These are phyloP conservation scores for Bostrychus sinensis DNA, from an alignment of 2,113 vertebrate species.

Conservation along the genomic window DNA sequence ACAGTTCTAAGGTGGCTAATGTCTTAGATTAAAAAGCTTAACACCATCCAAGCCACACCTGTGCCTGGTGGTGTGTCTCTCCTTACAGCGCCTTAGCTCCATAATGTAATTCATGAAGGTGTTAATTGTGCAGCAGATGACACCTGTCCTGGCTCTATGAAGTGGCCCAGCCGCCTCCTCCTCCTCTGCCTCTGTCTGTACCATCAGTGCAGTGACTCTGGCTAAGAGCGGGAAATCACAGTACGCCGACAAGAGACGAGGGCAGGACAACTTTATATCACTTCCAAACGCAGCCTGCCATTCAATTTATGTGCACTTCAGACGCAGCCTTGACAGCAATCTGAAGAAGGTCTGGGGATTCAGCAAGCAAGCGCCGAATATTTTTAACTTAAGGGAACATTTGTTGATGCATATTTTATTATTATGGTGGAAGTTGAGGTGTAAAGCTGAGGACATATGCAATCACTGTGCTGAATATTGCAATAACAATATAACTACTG, in stretches of 20 bases:
- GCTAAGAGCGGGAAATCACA: constrained; percentile 7
- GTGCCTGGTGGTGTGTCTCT: constrained; percentile 21
- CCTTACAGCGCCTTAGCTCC: constrained; percentile 36
- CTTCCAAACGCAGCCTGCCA: constrained; percentile 10
- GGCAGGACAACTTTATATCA: constrained; percentile 28
- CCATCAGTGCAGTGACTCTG: constrained; percentile 61
- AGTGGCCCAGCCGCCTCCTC: constrained; percentile 41
- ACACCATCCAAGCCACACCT: constrained; percentile 14
- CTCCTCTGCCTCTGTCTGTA: constrained; percentile 32
- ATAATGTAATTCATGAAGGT: constrained; percentile 55
- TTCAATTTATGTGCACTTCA: constrained; percentile 18
- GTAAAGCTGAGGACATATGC: constrained; percentile 24
- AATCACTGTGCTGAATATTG: background rate
- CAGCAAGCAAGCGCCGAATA: constrained; percentile 13
- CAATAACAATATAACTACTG: background rate
- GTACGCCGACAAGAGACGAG: constrained; percentile 18
- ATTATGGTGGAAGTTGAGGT: background rate
- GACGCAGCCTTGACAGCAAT: constrained; percentile 11
- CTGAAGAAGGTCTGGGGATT: constrained; percentile 25
- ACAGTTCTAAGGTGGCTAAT: background rate
- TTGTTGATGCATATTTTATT: constrained; percentile 34
- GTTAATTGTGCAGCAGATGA: constrained; percentile 55
- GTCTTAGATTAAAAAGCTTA: background rate
- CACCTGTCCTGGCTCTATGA: constrained; percentile 60
- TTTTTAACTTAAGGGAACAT: constrained; percentile 11